These are phyloP conservation scores for Imbricaverruca yamaguchii DNA, from an alignment of 2,888 invertebrate species.

Conservation along the genomic window DNA sequence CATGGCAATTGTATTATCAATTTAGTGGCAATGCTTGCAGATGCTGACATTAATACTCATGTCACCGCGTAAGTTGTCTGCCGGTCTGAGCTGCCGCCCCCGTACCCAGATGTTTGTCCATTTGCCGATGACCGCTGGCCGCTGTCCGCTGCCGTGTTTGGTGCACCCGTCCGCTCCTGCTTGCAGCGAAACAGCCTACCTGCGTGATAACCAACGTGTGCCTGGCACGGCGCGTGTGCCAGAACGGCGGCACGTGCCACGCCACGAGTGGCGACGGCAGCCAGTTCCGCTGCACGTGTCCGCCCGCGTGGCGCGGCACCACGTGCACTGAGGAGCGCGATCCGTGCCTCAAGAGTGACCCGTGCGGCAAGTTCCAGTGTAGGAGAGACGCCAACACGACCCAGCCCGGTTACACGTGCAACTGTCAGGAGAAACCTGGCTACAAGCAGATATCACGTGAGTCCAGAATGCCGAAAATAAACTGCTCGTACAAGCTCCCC, in stretches of 20 bases:
- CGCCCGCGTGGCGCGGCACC: conserved; percentile 11
- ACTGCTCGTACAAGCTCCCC: too few species aligned
- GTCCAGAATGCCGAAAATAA: neutral
- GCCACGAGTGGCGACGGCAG: neutral
- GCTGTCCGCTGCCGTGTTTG: too few species aligned
- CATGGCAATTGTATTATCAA: too few species aligned
- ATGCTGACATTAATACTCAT: too few species aligned
- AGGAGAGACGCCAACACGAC: conserved; percentile 6
- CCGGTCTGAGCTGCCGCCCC: too few species aligned
- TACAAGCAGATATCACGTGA: neutral
- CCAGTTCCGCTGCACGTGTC: conserved; percentile 8
- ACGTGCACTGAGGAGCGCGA: neutral
- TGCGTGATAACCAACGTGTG: neutral
- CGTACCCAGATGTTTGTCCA: too few species aligned
- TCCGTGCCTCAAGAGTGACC: neutral
- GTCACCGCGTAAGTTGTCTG: too few species aligned
- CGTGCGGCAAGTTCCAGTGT: neutral
- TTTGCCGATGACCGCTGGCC: too few species aligned
- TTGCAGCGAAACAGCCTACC: neutral
- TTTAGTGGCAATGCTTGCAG: too few species aligned
- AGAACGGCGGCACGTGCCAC: conserved; percentile 15
- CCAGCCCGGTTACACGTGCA: neutral
- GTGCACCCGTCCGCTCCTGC: too few species aligned
- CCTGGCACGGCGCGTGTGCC: neutral
- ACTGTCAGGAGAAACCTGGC: neutral